phyloP scores from a whole-genome alignment of 1,140 invertebrate genomes.

The Procambarus clarkii region DNA sequence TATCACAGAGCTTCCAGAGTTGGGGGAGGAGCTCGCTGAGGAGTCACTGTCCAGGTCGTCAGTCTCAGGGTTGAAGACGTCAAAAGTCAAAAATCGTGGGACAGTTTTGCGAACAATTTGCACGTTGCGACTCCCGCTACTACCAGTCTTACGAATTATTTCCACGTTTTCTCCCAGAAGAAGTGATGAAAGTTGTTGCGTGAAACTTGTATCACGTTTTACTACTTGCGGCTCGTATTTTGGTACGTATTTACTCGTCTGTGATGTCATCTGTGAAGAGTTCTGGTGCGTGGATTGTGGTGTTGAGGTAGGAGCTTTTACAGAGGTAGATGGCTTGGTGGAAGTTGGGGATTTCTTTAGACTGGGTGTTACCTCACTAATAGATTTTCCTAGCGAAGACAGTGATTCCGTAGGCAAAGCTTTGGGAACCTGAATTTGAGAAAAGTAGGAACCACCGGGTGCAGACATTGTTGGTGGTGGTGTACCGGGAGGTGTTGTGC shows the following conservation, averaged over 20 bases:
- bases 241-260: conserved; percentile 24
- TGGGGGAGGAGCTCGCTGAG: conserved; percentile 89
- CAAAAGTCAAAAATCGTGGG: conserved; percentile 85
- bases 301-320: conserved; percentile 6
- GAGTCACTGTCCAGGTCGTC: conserved; percentile 93
- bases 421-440: conserved; percentile 26
- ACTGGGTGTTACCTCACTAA: not conserved
- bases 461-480: conserved; percentile 51
- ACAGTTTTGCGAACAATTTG: conserved; percentile 75
- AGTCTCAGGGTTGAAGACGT: conserved; percentile 92
- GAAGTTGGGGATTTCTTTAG: conserved; percentile 22
- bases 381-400: conserved; percentile 4
- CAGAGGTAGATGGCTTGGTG: conserved; percentile 2
- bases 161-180: conserved; percentile 73
- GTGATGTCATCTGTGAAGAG: not conserved
- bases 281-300: not conserved
- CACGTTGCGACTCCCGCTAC: conserved; percentile 58
- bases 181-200: conserved; percentile 72
- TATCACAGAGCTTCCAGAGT: conserved; percentile 82
- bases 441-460: conserved; percentile 49
- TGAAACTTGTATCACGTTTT: conserved; percentile 67
- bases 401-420: conserved; percentile 15
- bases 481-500: conserved; percentile 51
- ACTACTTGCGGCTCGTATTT: conserved; percentile 67
- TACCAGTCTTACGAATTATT: conserved; percentile 72